A percentile compares a stretch with the other conserved stretches of the same genome.
These are phyloP conservation scores for Eretmochelys imbricata DNA, from an alignment of 2,113 vertebrate genomes.

Conservation along the genomic window DNA sequence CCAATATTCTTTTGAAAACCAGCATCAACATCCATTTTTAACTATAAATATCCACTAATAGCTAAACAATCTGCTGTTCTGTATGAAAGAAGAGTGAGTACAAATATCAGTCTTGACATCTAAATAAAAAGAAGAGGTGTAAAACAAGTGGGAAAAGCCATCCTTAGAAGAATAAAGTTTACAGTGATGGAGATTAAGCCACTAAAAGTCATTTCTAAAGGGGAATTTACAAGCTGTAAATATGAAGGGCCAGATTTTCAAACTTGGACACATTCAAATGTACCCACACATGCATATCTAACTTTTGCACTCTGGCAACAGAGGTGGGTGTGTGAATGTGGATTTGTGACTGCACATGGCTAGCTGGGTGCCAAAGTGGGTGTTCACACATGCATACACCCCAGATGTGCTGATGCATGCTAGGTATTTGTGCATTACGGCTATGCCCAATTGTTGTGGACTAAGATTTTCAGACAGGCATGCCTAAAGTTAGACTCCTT, in stretches of 20 bases:
- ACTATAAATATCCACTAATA: background rate
- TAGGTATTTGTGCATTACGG: background rate
- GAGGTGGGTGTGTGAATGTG: background rate
- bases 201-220: constrained; percentile 20
- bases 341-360: background rate
- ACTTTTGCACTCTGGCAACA: background rate
- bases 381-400: background rate
- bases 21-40: constrained; percentile 33
- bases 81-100: constrained; percentile 3
- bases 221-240: constrained; percentile 18
- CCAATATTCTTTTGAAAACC: constrained; percentile 66
- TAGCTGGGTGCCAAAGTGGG: background rate
- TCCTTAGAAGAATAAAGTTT: background rate
- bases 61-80: constrained; percentile 28
- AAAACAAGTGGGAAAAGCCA: background rate
- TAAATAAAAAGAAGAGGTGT: background rate
- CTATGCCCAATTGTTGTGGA: background rate
- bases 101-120: background rate
- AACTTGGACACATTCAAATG: background rate
- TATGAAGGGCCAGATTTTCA: background rate
- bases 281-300: background rate
- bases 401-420: background rate
- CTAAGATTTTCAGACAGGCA: background rate
- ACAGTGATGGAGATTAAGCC: background rate
- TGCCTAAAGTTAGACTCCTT: background rate